Percentiles rank a stretch among this genome's conserved stretches.
Conservation (phyloP, 2,113 vertebrate genomes). For the Pachycephala philippinensis region DNA sequence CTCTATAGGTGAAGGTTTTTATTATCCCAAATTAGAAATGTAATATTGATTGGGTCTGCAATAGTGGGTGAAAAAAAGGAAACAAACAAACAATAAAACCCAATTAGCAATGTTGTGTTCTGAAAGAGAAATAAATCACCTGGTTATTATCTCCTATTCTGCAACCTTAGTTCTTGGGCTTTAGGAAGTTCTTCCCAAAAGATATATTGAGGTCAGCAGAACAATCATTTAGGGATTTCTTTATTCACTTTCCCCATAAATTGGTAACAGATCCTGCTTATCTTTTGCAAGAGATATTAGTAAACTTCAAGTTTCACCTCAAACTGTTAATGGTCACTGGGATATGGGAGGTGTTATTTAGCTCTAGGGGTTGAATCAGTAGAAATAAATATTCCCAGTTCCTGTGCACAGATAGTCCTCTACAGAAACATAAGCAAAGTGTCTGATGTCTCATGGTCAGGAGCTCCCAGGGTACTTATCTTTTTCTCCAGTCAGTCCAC, state of each 20-base stretch:
- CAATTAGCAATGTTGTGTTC: not conserved
- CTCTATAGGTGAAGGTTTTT: not conserved
- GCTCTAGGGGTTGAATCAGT: not conserved
- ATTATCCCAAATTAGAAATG: not conserved
- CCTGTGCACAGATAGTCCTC: not conserved
- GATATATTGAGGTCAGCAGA: not conserved
- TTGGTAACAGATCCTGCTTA: not conserved
- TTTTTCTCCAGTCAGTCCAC: not conserved
- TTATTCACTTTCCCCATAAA: not conserved
- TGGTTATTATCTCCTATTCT: not conserved
- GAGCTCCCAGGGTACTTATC: not conserved
- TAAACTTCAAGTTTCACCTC: not conserved
- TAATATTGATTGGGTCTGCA: not conserved
- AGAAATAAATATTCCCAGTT: not conserved
- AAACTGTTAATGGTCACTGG: not conserved
- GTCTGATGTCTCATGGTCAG: not conserved
- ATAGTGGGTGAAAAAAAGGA: not conserved
- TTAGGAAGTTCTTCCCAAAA: not conserved
- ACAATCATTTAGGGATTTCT: not conserved
- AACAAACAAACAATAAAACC: not conserved
- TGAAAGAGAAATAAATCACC: constrained; percentile 4
- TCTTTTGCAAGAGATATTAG: not conserved
- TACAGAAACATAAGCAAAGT: not conserved
- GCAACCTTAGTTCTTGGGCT: not conserved
- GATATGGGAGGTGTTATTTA: not conserved